Evolutionary conservation across 53 echinoderm and acorn worm species (phyloP), one percentile per base, ranked within the genome.

Genomic region (Holothuria leucospilota): DNA sequence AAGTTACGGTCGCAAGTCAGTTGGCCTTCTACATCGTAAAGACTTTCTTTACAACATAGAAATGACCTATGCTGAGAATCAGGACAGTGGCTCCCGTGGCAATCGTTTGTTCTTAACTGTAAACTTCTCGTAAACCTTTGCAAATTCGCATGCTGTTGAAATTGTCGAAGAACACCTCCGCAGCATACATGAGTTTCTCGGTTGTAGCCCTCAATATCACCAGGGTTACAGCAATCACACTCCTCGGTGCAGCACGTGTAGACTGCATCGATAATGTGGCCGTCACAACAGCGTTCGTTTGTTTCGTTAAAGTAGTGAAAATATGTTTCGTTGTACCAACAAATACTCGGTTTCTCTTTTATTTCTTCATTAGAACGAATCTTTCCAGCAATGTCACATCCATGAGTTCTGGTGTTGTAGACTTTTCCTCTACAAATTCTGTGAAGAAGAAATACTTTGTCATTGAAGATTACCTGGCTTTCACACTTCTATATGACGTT

Each of bases 261-360:
- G 14, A 85, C 88, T 29, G 90, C 85, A 0, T 63, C 84, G 6
- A 93, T 93, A 46, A 93, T 88, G 11, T 29, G 25, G 4, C 73
- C 87, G 24, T 85, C 75, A 51, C 96, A 95, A 75, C 96, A 95
- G 18, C 75, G 70, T 24, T 91, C 73, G 51, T 87, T 63, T 21
- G 20, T 28, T 4, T 87, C 90, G 24, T 88, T n/a, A 30, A 25
- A 81, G 59, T 89, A 95, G 0, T 64, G 80, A 7, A 52, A 20
- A 15, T 62, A 68, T 0, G 16, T 18, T 23, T 68, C 29, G 9
- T 77, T 67, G 62, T 39, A 60, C 38, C 24, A 18, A 79, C 94
- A 94, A 51, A 68, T 39, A 29, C 87, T 85, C 3, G 89, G 85
- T 14, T 79, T 70, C 6, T 15, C 39, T 53, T 72, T 28, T 53